A percentile compares a stretch with the other conserved stretches of the same genome.
phyloP scores from a whole-genome alignment of 2,888 invertebrate genomes.

The Neoscelio sp. region DNA sequence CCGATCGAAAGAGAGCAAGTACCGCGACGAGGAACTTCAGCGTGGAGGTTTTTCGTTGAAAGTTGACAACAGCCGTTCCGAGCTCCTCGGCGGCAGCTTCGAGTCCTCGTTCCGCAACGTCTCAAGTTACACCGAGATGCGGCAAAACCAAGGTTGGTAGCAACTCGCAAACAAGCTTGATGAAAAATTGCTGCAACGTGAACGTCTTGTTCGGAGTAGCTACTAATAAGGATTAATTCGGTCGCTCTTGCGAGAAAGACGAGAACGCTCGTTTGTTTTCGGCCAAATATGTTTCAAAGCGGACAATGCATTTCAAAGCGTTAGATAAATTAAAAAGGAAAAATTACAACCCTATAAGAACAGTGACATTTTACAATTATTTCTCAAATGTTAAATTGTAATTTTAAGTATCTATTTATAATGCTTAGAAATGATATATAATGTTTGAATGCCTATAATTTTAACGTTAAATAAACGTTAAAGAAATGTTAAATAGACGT shows the following conservation, averaged over 20 bases:
- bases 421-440: too few relatives aligned
- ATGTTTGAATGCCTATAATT: too few relatives aligned
- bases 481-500: too few relatives aligned
- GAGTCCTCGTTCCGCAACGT: background rate
- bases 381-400: too few relatives aligned
- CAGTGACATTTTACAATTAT: too few relatives aligned
- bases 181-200: background rate
- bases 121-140: constrained; percentile 11
- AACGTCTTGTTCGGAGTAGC: background rate
- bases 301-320: too few relatives aligned
- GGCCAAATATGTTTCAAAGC: background rate
- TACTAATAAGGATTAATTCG: constrained; percentile 11
- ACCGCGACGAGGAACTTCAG: background rate
- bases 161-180: background rate
- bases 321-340: too few relatives aligned
- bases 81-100: background rate
- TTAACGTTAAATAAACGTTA: too few relatives aligned
- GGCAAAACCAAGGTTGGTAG: constrained; percentile 31
- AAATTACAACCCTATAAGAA: too few relatives aligned
- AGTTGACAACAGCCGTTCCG: background rate
- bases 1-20: background rate
- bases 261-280: constrained; percentile 5
- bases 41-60: background rate
- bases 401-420: too few relatives aligned
- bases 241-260: background rate